Conservation (phyloP, 1,140 invertebrate genomes). For the Zaprionus taronus region DNA sequence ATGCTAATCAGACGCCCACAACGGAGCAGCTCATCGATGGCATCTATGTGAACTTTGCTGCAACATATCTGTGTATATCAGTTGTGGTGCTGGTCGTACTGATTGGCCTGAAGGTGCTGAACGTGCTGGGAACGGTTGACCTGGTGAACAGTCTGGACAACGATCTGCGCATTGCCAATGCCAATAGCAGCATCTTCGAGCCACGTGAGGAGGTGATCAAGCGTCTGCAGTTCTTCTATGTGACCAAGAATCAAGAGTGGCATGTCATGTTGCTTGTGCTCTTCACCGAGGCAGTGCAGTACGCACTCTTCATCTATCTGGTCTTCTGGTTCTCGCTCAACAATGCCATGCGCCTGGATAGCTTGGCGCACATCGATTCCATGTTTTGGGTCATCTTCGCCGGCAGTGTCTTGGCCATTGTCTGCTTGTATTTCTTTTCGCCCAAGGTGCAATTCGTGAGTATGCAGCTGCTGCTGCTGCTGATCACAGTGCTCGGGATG, state of each 20-base stretch:
- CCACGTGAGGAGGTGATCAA: conserved; percentile 69
- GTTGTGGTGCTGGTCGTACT: conserved; percentile 60
- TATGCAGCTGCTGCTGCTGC: conserved; percentile 56
- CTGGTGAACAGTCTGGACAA: conserved; percentile 74
- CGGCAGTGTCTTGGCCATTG: conserved; percentile 54
- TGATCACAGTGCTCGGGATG: conserved; percentile 67
- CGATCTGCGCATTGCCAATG: conserved; percentile 75
- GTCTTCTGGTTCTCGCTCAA: conserved; percentile 78
- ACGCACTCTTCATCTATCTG: conserved; percentile 74
- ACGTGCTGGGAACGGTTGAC: conserved; percentile 70
- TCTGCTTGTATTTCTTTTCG: conserved; percentile 61
- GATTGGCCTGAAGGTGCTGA: conserved; percentile 71
- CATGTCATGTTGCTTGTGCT: conserved; percentile 69
- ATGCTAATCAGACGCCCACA: conserved; percentile 39
- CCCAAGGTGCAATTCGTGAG: conserved; percentile 74
- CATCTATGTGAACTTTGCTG: conserved; percentile 77
- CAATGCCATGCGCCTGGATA: conserved; percentile 54
- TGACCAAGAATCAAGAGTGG: conserved; percentile 80
- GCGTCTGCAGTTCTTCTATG: conserved; percentile 77
- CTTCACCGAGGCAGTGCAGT: conserved; percentile 75
- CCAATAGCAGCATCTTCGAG: conserved; percentile 77
- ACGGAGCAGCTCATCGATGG: conserved; percentile 65
- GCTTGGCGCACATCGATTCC: conserved; percentile 54
- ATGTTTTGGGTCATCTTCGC: conserved; percentile 78
- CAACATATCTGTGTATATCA: conserved; percentile 68